Evolutionary conservation across 2,888 invertebrate species (phyloP).

Genomic region (Watsonalla binaria): DNA sequence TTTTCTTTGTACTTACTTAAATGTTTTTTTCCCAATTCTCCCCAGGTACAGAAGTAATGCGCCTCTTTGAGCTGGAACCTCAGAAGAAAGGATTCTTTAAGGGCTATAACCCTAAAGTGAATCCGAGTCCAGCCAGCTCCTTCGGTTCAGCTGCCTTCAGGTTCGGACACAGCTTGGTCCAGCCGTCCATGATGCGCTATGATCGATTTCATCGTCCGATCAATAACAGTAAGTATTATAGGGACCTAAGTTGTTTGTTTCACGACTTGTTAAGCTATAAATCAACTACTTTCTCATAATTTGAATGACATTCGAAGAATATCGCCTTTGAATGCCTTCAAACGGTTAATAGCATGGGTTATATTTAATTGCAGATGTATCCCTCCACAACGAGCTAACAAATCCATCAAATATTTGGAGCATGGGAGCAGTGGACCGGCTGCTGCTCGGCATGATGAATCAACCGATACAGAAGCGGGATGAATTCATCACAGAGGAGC

Average conservation of each 20-base stretch:
- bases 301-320: not conserved
- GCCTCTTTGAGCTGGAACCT: constrained; percentile 85
- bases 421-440: constrained; percentile 87
- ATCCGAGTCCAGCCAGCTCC: constrained; percentile 87
- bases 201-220: constrained; percentile 84
- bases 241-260: not conserved
- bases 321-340: too few relatives aligned
- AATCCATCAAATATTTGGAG: constrained; percentile 85
- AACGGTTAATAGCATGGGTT: not conserved
- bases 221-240: constrained; percentile 82
- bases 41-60: constrained; percentile 84
- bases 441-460: constrained; percentile 86
- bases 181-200: constrained; percentile 85
- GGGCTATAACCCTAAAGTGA: constrained; percentile 83
- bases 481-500: constrained; percentile 88
- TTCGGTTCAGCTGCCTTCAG: constrained; percentile 91
- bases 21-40: not conserved
- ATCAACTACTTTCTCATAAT: not conserved
- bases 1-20: not conserved
- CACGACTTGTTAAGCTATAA: not conserved
- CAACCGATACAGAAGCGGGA: constrained; percentile 89
- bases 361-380: constrained; percentile 80
- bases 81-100: constrained; percentile 83
- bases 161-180: constrained; percentile 92
- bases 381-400: constrained; percentile 87